Evolutionary conservation across 2,888 invertebrate genomes (phyloP).

Genomic region (Chloromyia formosa): DNA sequence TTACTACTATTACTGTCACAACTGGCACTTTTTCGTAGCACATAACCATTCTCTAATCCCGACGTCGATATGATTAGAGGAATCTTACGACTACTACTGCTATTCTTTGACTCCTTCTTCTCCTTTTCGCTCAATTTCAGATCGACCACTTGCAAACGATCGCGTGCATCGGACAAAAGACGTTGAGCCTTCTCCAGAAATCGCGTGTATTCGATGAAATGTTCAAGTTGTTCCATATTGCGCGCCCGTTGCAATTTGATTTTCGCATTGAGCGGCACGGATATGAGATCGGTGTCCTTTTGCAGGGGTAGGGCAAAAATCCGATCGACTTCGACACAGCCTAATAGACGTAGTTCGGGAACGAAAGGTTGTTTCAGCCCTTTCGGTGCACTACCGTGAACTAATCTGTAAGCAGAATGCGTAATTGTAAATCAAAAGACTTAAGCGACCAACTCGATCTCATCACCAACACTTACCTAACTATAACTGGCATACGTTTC

Average conservation of each 20-base stretch:
- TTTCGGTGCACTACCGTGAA: slow-evolving; percentile 88
- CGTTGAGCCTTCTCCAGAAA: slow-evolving; percentile 81
- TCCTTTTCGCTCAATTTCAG: slow-evolving; percentile 78
- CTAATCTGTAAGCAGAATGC: slow-evolving; percentile 66
- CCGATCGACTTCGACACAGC: slow-evolving; percentile 84
- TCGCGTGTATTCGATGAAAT: slow-evolving; percentile 78
- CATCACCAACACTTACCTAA: slow-evolving; percentile 66
- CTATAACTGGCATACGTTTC: slow-evolving; percentile 91
- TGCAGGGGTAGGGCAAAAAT: slow-evolving; percentile 85
- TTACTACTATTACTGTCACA: slow-evolving; percentile 75
- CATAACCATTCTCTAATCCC: slow-evolving; percentile 69
- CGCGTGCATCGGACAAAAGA: slow-evolving; percentile 75
- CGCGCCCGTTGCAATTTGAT: slow-evolving; percentile 83
- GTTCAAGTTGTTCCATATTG: slow-evolving; percentile 82
- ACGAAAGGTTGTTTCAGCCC: slow-evolving; percentile 85
- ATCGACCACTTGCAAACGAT: slow-evolving; percentile 82
- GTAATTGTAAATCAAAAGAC: slow-evolving; percentile 1
- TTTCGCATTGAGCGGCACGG: slow-evolving; percentile 85
- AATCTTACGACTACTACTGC: slow-evolving; percentile 54
- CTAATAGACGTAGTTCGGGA: slow-evolving; percentile 83
- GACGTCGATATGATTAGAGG: slow-evolving; percentile 63
- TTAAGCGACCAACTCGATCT: slow-evolving; percentile 15
- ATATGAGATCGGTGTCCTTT: slow-evolving; percentile 81
- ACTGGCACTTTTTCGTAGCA: slow-evolving; percentile 79
- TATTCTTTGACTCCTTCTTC: slow-evolving; percentile 64